A percentile compares a stretch with the other conserved stretches of the same genome.
Evolutionary conservation across 2,797 vertebrate species (phyloP).

Genomic region (Notoglanidium macrostoma): DNA sequence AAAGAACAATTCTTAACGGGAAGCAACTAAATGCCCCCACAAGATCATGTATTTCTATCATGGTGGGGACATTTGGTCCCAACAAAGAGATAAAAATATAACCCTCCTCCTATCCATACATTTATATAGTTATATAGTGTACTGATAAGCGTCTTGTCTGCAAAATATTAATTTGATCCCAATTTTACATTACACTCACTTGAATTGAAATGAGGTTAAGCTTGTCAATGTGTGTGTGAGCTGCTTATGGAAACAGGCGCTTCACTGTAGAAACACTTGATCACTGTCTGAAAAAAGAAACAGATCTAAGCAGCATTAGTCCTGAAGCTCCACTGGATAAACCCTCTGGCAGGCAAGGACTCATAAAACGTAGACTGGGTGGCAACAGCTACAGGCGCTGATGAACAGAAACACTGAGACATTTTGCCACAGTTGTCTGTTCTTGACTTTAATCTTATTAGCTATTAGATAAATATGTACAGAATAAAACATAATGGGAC

Average conservation of each 20-base stretch:
- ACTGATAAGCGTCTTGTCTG: neutral
- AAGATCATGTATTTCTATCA: neutral
- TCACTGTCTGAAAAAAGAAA: conserved; percentile 65
- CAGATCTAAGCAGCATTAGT: conserved; percentile 64
- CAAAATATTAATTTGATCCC: neutral
- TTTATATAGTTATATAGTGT: neutral
- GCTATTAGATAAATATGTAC: neutral
- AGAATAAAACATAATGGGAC: neutral
- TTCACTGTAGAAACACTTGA: conserved; percentile 58
- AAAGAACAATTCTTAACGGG: neutral
- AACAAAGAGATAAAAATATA: neutral
- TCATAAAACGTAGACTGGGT: neutral
- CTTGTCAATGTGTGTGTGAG: conserved; percentile 38
- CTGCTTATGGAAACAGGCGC: conserved; percentile 48
- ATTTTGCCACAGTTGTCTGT: neutral
- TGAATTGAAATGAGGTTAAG: neutral
- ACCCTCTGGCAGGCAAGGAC: neutral
- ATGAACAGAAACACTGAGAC: conserved; percentile 20
- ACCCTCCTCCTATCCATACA: neutral
- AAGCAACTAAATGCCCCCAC: neutral
- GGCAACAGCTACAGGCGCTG: conserved; percentile 40
- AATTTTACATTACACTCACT: neutral
- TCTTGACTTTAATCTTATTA: neutral
- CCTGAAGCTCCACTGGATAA: conserved; percentile 31
- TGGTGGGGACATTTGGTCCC: neutral